Evolutionary conservation across 2,113 vertebrate genomes (phyloP), one percentile per base, ranked within the genome.

Genomic region (Myotis davidii): DNA sequence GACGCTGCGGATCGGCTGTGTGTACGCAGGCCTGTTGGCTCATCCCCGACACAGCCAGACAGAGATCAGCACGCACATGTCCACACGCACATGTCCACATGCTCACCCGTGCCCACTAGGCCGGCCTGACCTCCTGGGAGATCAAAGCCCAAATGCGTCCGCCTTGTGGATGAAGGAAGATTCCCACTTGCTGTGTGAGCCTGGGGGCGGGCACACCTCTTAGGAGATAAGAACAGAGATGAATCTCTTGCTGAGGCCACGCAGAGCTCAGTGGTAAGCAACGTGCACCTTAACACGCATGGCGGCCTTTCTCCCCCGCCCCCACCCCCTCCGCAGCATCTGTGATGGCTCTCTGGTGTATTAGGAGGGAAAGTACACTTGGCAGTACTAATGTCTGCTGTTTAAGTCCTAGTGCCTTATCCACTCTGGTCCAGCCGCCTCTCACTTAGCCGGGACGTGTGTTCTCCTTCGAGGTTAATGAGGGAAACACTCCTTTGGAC

Each of bases 381-480:
- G 86, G 74, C 94, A n/a, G 86, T 1, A 3, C 72, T 93, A 18
- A 56, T 3, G 42, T 85, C 79, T 74, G 84, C 86, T 91, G 59
- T 93, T 81, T 88, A 96, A 93, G 65, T 82, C 52, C 65, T 70
- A 8, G 69, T 77, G 69, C 83, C 67, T 82, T 65, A 2, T 92
- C 11, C 5, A 32, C 54, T 25, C 88, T 64, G 56, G 96, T 73
- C 90, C 32, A 6, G 90, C 77, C 87, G 89, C 37, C 97, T 64
- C 50, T 98, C 77, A 9, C 10, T 25, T 92, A 32, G 2, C 59
- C 0, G 0, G 64, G 48, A 29, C 32, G 20, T 54, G n/a, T 0
- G 0, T 54, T 59, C 39, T 59, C 39, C 81, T 93, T 94, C 67
- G 89, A 97, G 90, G 90, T 96, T 94, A 94, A 94, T n/a, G 74